A percentile compares a stretch with the other conserved stretches of the same genome.
Conservation (phyloP, 2,888 invertebrate genomes). For the Sisyra nigra region DNA sequence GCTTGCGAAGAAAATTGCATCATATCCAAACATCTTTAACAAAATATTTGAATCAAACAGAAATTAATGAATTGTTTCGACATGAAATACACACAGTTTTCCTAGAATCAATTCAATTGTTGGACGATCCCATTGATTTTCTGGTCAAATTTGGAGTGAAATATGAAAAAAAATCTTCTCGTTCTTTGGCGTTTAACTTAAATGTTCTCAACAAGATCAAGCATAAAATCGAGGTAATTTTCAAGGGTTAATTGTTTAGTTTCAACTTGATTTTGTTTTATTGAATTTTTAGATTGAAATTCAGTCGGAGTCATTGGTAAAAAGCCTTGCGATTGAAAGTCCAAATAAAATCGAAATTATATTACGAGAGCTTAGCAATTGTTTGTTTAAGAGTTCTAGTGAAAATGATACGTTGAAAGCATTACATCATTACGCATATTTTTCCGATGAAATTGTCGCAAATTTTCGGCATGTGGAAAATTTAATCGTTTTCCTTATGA, state of each 20-base stretch:
- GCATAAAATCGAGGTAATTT: too few species aligned
- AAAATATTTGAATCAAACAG: constrained; percentile 17
- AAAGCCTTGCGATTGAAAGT: constrained; percentile 19
- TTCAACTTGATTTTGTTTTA: too few species aligned
- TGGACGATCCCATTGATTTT: not conserved
- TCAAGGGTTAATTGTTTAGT: too few species aligned
- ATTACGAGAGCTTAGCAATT: constrained; percentile 31
- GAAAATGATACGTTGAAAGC: constrained; percentile 34
- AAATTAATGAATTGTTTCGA: constrained; percentile 10
- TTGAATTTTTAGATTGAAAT: not conserved
- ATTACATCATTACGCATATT: constrained; percentile 38
- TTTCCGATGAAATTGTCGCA: constrained; percentile 29
- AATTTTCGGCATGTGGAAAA: constrained; percentile 18
- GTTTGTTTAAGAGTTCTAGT: constrained; percentile 29
- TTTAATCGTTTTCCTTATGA: constrained; percentile 36
- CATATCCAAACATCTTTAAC: constrained; percentile 19
- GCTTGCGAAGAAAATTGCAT: constrained; percentile 15
- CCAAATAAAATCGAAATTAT: constrained; percentile 36
- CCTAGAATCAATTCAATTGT: not conserved
- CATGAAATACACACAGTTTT: not conserved
- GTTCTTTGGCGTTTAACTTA: too few species aligned
- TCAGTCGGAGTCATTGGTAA: not conserved
- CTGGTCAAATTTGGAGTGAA: too few species aligned
- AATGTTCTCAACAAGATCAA: too few species aligned
- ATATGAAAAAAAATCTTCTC: too few species aligned